Evolutionary conservation across 2,113 vertebrate species (phyloP).

Genomic region (Laticauda laticaudata): DNA sequence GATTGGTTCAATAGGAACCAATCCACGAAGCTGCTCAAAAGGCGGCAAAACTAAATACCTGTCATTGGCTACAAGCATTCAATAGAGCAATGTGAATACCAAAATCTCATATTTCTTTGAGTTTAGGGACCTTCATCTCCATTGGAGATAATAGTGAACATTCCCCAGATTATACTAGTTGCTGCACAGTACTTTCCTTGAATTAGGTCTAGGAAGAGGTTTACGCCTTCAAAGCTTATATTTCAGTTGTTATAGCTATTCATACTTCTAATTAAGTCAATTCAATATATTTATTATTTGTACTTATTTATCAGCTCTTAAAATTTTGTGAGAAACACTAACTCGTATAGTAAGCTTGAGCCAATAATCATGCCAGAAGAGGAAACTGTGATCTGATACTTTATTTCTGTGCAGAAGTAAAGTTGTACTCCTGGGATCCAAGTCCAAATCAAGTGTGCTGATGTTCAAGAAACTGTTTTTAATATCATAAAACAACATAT

Average conservation of each 20-base stretch:
- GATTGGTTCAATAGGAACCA: too few species aligned
- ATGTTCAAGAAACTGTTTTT: background rate
- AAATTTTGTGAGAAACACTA: background rate
- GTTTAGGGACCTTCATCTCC: background rate
- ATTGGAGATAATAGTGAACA: background rate
- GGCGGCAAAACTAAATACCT: too few species aligned
- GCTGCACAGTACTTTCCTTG: background rate
- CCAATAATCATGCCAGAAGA: too few species aligned
- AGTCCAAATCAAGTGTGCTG: background rate
- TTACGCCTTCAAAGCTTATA: background rate
- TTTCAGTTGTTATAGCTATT: background rate
- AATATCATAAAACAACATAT: background rate
- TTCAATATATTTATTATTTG: background rate
- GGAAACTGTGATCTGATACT: too few species aligned
- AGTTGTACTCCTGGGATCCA: background rate
- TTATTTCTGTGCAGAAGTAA: background rate
- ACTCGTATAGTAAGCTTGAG: too few species aligned
- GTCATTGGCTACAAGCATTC: too few species aligned
- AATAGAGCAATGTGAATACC: too few species aligned
- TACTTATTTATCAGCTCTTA: background rate
- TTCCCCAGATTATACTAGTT: background rate
- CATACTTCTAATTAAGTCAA: background rate
- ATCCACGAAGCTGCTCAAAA: too few species aligned
- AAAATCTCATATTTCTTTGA: background rate
- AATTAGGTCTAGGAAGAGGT: background rate